Evolutionary conservation across 2,888 invertebrate species (phyloP), one percentile per base, ranked within the genome.

Genomic region (Megaustenia siamemsis): DNA sequence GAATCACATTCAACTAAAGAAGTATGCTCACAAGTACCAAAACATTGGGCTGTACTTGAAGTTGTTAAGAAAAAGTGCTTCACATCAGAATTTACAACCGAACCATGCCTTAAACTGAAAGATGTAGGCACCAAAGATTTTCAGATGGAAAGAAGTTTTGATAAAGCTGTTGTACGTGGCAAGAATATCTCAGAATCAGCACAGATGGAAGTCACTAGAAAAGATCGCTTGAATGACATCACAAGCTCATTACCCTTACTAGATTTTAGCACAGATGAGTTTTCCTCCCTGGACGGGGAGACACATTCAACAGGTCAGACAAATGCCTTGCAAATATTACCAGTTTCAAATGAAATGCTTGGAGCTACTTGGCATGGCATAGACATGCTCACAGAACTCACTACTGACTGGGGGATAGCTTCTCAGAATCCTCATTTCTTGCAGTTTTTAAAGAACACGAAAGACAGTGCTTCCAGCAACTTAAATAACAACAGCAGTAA

Each of bases 401-500:
- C n/a, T 40, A 75, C 82, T 63, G 49, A 40, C 18, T 35, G n/a
- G 75, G 75, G 24, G n/a, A 40, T 43, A 6, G 4, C 66, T 0
- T n/a, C 35, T 32, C n/a, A 32, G 45, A 32, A 76, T 43, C 18
- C 56, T 15, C 60, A 75, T 63, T 32, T 32, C 10, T 66, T 60
- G 66, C 75, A 60, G 56, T 45, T 73, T 35, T 49, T 24, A 0
- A 0, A 45, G 32, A 24, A 0, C 10, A 21, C 40, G n/a, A 45
- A 3, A 6, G 24, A 28, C 56, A 40, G 45, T 38, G 71, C n/a
- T 21, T 68, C 18, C 18, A 43, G 40, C 1, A 81, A 81, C 40
- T 28, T 18, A 21, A 81, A 81, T 43, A 81, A 81, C 71, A 81
- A 81, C n/a, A 81, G 81, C 56, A 81, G 80, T 45, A 53, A 40